Evolutionary conservation across 2,113 vertebrate genomes (phyloP).

Genomic region (Callospermophilus lateralis): DNA sequence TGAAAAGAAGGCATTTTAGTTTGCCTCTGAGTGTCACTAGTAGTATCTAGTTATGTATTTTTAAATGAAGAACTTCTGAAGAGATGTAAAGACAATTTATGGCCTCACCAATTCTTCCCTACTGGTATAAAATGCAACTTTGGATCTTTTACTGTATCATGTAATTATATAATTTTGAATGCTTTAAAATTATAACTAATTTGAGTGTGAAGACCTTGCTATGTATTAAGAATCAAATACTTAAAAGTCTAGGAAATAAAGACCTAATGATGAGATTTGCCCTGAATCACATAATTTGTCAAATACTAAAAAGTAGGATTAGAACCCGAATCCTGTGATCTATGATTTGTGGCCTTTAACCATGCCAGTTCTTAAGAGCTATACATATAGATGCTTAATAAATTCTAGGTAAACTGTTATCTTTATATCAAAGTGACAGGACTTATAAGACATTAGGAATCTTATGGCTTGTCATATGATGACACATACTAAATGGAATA

Average conservation of each 20-base stretch:
- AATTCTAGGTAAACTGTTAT: constrained; percentile 24
- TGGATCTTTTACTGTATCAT: neutral
- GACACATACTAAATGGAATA: constrained; percentile 9
- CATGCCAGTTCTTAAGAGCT: constrained; percentile 33
- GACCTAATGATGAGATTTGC: neutral
- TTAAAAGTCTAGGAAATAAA: constrained; percentile 16
- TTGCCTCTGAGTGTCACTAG: neutral
- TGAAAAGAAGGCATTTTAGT: constrained; percentile 32
- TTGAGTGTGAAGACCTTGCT: constrained; percentile 16
- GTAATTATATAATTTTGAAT: neutral
- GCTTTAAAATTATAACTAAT: neutral
- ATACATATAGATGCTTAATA: neutral
- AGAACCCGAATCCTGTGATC: neutral
- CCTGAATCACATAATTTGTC: neutral
- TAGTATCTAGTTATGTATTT: neutral
- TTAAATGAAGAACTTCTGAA: constrained; percentile 29
- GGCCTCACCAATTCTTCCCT: neutral
- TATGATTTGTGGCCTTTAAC: constrained; percentile 31
- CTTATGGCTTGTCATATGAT: neutral
- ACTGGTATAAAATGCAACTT: neutral
- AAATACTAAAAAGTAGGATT: neutral
- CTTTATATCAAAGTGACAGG: constrained; percentile 20
- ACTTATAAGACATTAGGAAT: neutral
- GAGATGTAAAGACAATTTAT: neutral
- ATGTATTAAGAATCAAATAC: constrained; percentile 26